A percentile compares a stretch with the other conserved stretches of the same genome.
phyloP scores from a whole-genome alignment of 1,140 invertebrate genomes.

The Harlomillsia oculata region DNA sequence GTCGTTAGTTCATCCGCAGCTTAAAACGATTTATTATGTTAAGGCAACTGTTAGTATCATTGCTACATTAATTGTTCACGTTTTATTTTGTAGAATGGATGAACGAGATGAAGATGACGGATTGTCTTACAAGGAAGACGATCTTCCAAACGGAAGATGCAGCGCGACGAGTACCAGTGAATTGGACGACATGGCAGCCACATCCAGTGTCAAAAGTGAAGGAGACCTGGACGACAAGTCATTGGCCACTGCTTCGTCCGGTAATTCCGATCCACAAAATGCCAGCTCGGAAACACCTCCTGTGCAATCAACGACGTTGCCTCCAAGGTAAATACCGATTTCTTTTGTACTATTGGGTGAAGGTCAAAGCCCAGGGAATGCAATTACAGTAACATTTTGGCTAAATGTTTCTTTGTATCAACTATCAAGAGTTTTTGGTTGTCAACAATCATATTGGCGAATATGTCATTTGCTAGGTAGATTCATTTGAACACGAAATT shows the following conservation, averaged over 20 bases:
- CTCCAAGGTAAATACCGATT: constrained; percentile 20
- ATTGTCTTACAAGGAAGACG: constrained; percentile 16
- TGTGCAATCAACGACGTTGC: constrained; percentile 18
- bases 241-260: constrained; percentile 1
- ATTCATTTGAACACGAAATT: no score
- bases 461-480: no score
- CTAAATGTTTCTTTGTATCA: no score
- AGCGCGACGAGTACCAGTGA: constrained; percentile 14
- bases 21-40: no score
- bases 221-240: constrained; percentile 10
- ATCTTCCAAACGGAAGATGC: constrained; percentile 14
- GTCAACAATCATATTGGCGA: no score
- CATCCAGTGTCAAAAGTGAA: constrained; percentile 16
- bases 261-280: constrained; percentile 8
- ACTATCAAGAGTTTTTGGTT: no score
- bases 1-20: no score
- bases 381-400: no score
- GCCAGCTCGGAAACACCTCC: constrained; percentile 7
- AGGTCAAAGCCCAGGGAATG: no score
- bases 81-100: constrained; percentile 11
- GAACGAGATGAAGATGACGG: constrained; percentile 16
- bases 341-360: no score
- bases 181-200: constrained; percentile 16
- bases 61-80: no score
- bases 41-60: no score